These are phyloP conservation scores for Sabatieria punctata DNA, from an alignment of 2,888 invertebrate species.

Conservation along the genomic window DNA sequence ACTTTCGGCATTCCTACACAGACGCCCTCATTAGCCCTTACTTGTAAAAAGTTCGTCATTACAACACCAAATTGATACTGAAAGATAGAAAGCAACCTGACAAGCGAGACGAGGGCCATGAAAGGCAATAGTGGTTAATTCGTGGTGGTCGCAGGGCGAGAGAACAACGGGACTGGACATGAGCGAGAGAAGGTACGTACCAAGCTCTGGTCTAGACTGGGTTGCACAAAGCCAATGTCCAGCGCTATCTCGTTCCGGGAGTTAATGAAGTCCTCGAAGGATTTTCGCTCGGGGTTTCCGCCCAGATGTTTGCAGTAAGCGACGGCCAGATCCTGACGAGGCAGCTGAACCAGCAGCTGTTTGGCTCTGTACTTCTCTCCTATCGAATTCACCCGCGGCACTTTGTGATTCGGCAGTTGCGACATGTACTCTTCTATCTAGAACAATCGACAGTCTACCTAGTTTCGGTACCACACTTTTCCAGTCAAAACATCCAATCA, in stretches of 20 bases:
- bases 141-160: no score
- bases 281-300: slow-evolving; percentile 3
- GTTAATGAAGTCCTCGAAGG: slow-evolving; percentile 81
- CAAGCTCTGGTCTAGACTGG: slow-evolving; percentile 30
- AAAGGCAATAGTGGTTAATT: no score
- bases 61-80: background rate
- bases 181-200: no score
- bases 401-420: slow-evolving; percentile 62
- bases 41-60: background rate
- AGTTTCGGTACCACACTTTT: slow-evolving; percentile 1
- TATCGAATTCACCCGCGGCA: slow-evolving; percentile 53
- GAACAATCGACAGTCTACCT: slow-evolving; percentile 19
- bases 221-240: slow-evolving; percentile 58
- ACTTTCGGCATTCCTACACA: slow-evolving; percentile 59
- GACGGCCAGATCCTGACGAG: slow-evolving; percentile 31
- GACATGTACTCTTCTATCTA: slow-evolving; percentile 84
- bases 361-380: slow-evolving; percentile 63
- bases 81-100: background rate
- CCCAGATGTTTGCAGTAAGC: slow-evolving; percentile 8
- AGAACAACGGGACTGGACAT: no score
- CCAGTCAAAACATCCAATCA: background rate
- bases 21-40: no score
- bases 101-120: no score
- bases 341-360: slow-evolving; percentile 70
- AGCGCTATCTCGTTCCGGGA: slow-evolving; percentile 84